Evolutionary conservation across 2,113 vertebrate genomes (phyloP), one percentile per base, ranked within the genome.

Genomic region (Phalacrocorax carbo): DNA sequence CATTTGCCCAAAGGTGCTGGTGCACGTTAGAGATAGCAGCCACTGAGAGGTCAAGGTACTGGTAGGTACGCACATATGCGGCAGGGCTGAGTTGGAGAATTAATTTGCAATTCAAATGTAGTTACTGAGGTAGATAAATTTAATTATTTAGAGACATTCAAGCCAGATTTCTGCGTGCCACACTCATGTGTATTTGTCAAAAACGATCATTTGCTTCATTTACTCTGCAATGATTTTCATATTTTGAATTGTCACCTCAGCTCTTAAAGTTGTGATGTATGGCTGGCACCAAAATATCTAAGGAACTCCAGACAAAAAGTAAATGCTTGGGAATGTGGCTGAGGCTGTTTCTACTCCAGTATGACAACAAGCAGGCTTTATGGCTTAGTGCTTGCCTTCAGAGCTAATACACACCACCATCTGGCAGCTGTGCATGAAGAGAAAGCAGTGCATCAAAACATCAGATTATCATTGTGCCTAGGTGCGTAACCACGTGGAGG

Each of bases 71-170:
- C 30, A 22, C 32, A 15, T 60, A 34, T 36, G 42, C 0, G 0
- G 60, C 62, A 90, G 52, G 71, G 65, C n/a, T 79, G 87, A 91
- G 78, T 38, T 62, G 73, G 88, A 94, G 90, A 83, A 85, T 38
- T 91, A 80, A 97, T 97, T 95, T 97, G 92, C 96, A 96, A 95
- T 97, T 96, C 93, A 95, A 93, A 97, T 97, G 81, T 46, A 89
- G 93, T 65, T 87, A 95, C 89, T 95, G 95, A 97, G 93, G 95
- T 96, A 97, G 96, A 94, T 95, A 96, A 89, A 97, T 96, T 96
- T 95, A 96, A 97, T 97, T 97, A 97, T 97, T 96, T 97, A 94
- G 89, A 96, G 87, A 97, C 95, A 70, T 95, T 82, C 91, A 89
- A 95, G 96, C 91, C 95, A 97, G 93, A 94, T 97, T 96, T 93